Base-by-base conservation (phyloP, 2,113 vertebrate genomes). In the Leptodactylus fuscus region DNA sequence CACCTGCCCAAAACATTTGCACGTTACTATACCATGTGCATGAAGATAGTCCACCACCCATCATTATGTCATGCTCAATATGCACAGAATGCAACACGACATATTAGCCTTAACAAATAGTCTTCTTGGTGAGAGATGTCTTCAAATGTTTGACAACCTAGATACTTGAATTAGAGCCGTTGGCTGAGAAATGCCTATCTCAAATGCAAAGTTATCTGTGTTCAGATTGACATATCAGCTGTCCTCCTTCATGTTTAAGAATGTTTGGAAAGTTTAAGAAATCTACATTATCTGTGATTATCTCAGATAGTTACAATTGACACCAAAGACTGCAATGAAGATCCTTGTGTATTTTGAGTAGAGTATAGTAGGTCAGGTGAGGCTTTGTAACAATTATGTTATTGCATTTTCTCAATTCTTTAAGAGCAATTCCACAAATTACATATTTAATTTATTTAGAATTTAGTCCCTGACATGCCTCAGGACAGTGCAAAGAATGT, bases 161-260 rank as follows among this genome's bases (percentile, higher is more conserved):
- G 82, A 76, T 84, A 77, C 62, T 60, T 77, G 18, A 77, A 84
- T 71, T 49, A 55, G 51, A 29, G 46, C 22, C 48, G 46, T 24
- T 41, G 29, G 51, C 46, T 27, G 36, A 53, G 81, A 55, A 36
- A 36, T 58, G 20, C 48, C 29, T 53, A 22, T 69, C 62, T 67
- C 24, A 48, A 69, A 32, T n/a, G 15, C n/a, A n/a, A 53, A 46
- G 62, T 70, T 49, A 36, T 41, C 48, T 29, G 70, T 6, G 51
- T 53, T 74, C 20, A 29, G 22, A 36, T 46, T 74, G 34, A 46
- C 49, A 60, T 75, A 46, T 74, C 81, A 44, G 9, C 18, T 41
- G 29, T 53, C 46, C 24, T 34, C 16, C 15, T 58, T 27, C 24
- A 73, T 41, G 0, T 29, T 62, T 62, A 29, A 62, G 60, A 60